These are phyloP conservation scores for Canis aureus DNA, from an alignment of 2,113 vertebrate genomes.

Conservation along the genomic window DNA sequence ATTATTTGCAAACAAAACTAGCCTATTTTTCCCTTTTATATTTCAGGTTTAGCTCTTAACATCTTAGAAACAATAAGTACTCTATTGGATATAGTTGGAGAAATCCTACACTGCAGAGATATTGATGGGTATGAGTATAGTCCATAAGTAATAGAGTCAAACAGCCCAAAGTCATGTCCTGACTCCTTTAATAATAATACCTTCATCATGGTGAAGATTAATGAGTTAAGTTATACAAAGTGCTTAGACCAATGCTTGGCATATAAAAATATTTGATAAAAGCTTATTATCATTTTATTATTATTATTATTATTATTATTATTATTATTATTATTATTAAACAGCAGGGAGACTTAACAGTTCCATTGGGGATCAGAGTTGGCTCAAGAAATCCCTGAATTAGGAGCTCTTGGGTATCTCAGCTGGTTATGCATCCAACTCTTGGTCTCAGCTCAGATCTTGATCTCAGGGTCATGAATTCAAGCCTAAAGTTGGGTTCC, in stretches of 20 bases:
- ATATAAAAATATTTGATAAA: neutral
- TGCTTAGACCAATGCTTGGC: neutral
- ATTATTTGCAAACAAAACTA: neutral
- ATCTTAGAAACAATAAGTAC: neutral
- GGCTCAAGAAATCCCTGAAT: neutral
- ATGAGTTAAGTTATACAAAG: neutral
- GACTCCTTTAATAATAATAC: neutral
- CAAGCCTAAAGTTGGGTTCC: neutral
- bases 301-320: neutral
- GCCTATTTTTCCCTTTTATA: neutral
- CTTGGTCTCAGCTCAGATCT: neutral
- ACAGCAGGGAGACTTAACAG: neutral
- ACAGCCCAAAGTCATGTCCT: neutral
- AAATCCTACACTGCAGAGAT: neutral
- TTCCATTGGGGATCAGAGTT: neutral
- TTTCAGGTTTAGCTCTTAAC: neutral
- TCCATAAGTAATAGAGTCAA: neutral
- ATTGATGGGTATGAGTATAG: neutral
- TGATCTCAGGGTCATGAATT: neutral
- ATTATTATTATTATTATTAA: neutral
- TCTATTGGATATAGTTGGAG: neutral
- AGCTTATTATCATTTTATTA: neutral
- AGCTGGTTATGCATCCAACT: neutral
- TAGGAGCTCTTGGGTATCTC: neutral
- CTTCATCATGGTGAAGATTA: neutral